Conservation (phyloP, 2,888 invertebrate genomes). For the Fragum fragum region DNA sequence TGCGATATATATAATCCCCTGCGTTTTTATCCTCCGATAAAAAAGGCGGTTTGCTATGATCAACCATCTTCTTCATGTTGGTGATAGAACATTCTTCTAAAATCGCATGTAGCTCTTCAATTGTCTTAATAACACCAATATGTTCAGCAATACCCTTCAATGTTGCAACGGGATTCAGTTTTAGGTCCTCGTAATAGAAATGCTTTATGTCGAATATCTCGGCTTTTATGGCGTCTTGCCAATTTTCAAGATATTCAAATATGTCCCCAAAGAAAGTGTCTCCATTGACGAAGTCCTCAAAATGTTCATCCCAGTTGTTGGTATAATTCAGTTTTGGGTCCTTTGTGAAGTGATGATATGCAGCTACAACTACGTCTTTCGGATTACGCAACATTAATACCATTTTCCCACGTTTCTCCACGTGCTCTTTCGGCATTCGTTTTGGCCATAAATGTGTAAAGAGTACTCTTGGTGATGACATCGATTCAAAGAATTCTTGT, state of each 20-base stretch:
- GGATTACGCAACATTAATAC: conserved; percentile 19
- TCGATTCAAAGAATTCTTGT: background rate
- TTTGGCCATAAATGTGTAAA: conserved; percentile 13
- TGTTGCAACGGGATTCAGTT: background rate
- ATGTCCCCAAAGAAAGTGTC: background rate
- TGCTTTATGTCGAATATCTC: background rate
- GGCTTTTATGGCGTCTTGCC: background rate
- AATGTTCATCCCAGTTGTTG: background rate
- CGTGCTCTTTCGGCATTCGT: conserved; percentile 10
- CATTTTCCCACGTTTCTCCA: conserved; percentile 12
- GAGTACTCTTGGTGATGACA: background rate
- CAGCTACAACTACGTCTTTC: background rate
- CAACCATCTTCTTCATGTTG: background rate
- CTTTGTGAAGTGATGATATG: conserved; percentile 8
- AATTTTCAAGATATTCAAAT: conserved; percentile 3
- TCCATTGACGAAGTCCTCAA: background rate
- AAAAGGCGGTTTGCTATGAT: background rate
- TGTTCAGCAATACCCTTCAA: conserved; percentile 2
- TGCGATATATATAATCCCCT: background rate
- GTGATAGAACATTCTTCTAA: conserved; percentile 5
- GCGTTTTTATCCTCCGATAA: no score
- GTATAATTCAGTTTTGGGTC: background rate
- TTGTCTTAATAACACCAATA: conserved; percentile 1
- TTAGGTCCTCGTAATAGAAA: conserved; percentile 20
- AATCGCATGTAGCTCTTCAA: background rate